Evolutionary conservation across 2,113 vertebrate genomes (phyloP), one percentile per base, ranked within the genome.

Genomic region (Xerus inauris): DNA sequence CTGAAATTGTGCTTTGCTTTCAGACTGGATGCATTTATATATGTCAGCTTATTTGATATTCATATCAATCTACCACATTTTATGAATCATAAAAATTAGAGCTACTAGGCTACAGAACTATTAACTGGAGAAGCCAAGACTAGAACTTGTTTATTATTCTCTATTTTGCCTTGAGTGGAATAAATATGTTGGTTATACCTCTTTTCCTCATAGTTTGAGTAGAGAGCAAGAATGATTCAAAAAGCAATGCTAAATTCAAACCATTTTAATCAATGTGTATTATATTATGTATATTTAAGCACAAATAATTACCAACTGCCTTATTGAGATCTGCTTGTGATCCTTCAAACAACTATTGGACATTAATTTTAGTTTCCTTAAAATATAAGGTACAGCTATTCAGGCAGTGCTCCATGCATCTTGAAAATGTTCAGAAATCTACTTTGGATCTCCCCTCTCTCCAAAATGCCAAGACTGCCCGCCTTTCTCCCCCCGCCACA

Each of bases 71-170:
- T n/a, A 73, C 32, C 13, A 85, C 30, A 92, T 96, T 96, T 93
- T 77, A 87, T 51, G 17, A 91, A 59, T 67, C 47, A 97, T 30
- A 51, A 93, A 94, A 95, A 73, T 30, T 81, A 77, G 35, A 45
- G 71, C 72, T 72, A 47, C 38, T 77, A 75, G 22, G 7, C 51
- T 89, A n/a, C 51, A 57, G 6, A 51, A 17, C 28, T 89, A 47
- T 35, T 49, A 83, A 32, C 26, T 51, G 12, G 28, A 83, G 35
- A 89, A 94, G 45, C 6, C 49, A 80, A 91, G 57, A 77, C 45
- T 62, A 57, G 38, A 81, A n/a, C n/a, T 26, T 57, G 30, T 62
- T 71, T 90, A 64, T 92, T 77, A 77, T 47, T 94, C 4, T 85
- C 17, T 81, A 13, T 42, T 81, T 94, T 88, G 1, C n/a, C 40